Conservation (phyloP, 2,797 vertebrate genomes). For the Hirundo rustica region DNA sequence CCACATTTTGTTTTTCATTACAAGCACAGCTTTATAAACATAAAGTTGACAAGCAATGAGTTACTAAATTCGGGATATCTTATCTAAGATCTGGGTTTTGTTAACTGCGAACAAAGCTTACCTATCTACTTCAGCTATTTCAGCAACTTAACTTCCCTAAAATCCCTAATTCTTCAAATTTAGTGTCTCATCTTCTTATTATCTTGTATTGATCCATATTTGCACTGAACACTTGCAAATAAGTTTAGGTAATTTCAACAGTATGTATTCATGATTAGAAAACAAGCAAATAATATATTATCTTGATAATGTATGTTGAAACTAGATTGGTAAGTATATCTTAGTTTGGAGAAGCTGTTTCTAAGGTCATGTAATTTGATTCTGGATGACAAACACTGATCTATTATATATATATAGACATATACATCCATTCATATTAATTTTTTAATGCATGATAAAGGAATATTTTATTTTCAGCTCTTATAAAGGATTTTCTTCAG, state of each 20-base stretch:
- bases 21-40: too few relatives aligned
- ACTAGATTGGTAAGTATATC: background rate
- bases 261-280: slow-evolving; percentile 19
- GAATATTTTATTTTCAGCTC: background rate
- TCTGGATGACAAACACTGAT: background rate
- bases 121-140: too few relatives aligned
- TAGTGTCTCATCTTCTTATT: too few relatives aligned
- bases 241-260: background rate
- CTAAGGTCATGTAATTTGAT: slow-evolving; percentile 27
- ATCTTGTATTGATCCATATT: background rate
- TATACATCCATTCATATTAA: background rate
- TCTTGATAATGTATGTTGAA: slow-evolving; percentile 50
- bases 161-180: too few relatives aligned
- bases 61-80: too few relatives aligned
- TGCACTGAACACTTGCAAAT: background rate
- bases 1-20: too few relatives aligned
- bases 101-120: too few relatives aligned
- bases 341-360: background rate
- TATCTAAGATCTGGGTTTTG: too few relatives aligned
- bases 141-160: too few relatives aligned
- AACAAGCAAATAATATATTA: slow-evolving; percentile 7
- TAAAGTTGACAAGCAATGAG: too few relatives aligned
- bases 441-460: slow-evolving; percentile 4
- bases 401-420: background rate
- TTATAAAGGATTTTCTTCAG: background rate